Percentiles rank a stretch among this genome's conserved stretches.
Evolutionary conservation across 2,797 vertebrate species (phyloP).

Genomic region (Eulemur rubriventer): DNA sequence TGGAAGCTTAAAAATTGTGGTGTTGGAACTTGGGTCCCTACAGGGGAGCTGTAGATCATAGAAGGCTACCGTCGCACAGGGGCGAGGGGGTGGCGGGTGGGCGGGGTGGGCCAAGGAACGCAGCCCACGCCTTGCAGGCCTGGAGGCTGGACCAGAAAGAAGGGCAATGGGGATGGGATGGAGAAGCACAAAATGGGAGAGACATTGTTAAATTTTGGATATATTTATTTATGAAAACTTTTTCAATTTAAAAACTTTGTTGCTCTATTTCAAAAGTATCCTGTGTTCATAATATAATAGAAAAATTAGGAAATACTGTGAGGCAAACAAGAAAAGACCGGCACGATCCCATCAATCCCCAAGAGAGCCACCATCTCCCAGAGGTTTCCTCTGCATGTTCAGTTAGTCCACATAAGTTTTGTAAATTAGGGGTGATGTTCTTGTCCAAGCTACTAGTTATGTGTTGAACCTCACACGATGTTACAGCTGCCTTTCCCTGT

Average conservation of each 20-base stretch:
- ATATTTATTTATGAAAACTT: neutral
- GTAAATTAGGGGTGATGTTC: neutral
- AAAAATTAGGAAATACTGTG: neutral
- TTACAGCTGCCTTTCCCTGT: neutral
- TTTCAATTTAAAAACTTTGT: neutral
- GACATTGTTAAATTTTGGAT: neutral
- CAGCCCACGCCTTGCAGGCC: neutral
- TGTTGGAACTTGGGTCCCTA: neutral
- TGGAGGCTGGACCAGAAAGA: neutral
- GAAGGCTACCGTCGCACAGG: too few relatives aligned
- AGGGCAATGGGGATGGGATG: neutral
- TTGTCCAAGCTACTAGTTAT: neutral
- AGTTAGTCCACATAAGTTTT: neutral
- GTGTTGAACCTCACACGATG: neutral
- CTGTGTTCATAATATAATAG: neutral
- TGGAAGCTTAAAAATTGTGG: neutral
- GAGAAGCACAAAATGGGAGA: neutral
- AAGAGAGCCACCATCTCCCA: neutral
- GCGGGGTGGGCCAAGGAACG: neutral
- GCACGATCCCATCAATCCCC: neutral
- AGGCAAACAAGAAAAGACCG: neutral
- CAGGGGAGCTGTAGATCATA: neutral
- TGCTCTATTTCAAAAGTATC: neutral
- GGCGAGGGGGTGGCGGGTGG: rapidly evolving
- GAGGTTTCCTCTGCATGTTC: neutral